Evolutionary conservation across 2,113 vertebrate species (phyloP), one percentile per base, ranked within the genome.

Genomic region (Oxygymnocypris stewartii): DNA sequence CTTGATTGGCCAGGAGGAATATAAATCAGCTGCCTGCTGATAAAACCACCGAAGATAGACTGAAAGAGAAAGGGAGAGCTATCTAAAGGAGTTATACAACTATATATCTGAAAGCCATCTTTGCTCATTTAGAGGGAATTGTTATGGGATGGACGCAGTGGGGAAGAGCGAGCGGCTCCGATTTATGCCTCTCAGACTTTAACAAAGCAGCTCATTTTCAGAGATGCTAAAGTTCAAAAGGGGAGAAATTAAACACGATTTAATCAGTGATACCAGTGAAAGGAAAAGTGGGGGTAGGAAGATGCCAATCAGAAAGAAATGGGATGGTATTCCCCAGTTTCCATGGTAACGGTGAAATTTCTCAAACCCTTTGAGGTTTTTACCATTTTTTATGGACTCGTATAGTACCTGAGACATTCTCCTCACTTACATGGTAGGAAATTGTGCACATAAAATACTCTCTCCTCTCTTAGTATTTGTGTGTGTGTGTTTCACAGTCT

Each of bases 271-370:
- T 75, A n/a, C 35, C 25, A 71, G 47, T 79, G 25, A 44, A 40
- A 40, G 7, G 51, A 35, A 28, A 57, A 57, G 73, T 63, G 23
- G 71, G 80, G 61, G 82, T 81, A 25, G 67, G 85, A 75, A 84
- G 47, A 63, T 69, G 49, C 63, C 75, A 73, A 54, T 59, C 40
- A 51, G 18, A 82, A 63, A 85, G 88, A 89, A 63, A 82, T 87
- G 84, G 89, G 91, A 87, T 54, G 91, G 94, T 91, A 92, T 93
- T 91, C 92, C 93, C 93, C 90, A 92, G 94, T 95, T 95, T 91
- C 94, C 92, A 94, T 95, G 92, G 94, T 89, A 94, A 95, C 93
- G 1, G 85, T 75, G 79, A 44, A 44, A 87, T 88, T 85, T 86
- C 78, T 88, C 87, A 77, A 75, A 81, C 61, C 37, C 71, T 11